Conservation (phyloP, 2,113 vertebrate species). For the Puntigrus tetrazona region DNA sequence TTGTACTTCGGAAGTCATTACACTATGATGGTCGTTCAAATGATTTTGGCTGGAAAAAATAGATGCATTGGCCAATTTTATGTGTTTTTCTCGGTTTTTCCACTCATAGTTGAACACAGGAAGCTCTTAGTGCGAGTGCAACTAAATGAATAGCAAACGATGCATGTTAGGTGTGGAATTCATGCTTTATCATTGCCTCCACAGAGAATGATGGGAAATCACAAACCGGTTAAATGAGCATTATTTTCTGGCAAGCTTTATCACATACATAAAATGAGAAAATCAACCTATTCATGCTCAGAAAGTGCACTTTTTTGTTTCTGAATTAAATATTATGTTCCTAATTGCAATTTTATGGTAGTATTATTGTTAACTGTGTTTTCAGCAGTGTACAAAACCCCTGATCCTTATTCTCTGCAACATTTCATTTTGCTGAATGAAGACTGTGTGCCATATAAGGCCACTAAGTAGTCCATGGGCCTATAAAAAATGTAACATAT, state of each 20-base stretch:
- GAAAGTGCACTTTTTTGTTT: not conserved
- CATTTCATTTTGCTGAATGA: not conserved
- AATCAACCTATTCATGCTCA: not conserved
- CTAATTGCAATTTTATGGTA: not conserved
- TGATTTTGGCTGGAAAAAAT: constrained; percentile 1
- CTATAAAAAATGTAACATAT: not conserved
- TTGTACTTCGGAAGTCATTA: not conserved
- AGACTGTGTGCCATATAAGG: not conserved
- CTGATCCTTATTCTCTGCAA: not conserved
- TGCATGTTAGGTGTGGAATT: not conserved
- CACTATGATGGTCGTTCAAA: not conserved
- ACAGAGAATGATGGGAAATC: not conserved
- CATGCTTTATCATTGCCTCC: not conserved
- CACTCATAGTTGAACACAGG: not conserved
- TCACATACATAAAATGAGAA: not conserved
- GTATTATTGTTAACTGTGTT: not conserved
- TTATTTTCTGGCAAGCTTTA: not conserved
- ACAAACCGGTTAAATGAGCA: not conserved
- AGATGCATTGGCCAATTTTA: not conserved
- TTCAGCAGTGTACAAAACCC: not conserved
- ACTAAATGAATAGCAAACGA: not conserved
- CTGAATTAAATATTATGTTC: not conserved
- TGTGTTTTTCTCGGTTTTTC: not conserved
- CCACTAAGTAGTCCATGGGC: not conserved
- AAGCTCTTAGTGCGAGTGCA: not conserved